Evolutionary conservation across 1,140 invertebrate genomes (phyloP).

Genomic region (Teleopsis dalmanni): DNA sequence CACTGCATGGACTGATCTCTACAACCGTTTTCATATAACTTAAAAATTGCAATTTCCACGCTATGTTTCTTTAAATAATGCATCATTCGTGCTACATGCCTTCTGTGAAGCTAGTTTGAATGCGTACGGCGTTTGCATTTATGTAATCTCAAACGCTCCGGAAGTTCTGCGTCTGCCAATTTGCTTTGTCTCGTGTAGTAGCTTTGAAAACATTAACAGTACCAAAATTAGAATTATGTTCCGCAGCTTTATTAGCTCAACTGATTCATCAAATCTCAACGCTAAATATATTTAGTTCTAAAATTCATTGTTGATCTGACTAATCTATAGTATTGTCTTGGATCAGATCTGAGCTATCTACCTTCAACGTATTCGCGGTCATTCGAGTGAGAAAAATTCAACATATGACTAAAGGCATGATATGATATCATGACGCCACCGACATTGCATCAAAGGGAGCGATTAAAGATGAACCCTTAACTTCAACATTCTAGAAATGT

Average conservation of each 20-base stretch:
- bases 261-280: slow-evolving; percentile 14
- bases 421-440: slow-evolving; percentile 31
- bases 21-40: slow-evolving; percentile 18
- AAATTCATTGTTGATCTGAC: slow-evolving; percentile 25
- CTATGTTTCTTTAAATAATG: neutral
- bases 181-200: slow-evolving; percentile 27
- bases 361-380: slow-evolving; percentile 23
- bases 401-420: slow-evolving; percentile 10
- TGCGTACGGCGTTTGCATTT: slow-evolving; percentile 38
- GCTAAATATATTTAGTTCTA: neutral
- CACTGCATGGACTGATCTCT: slow-evolving; percentile 25
- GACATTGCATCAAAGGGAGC: slow-evolving; percentile 33
- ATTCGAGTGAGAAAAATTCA: slow-evolving; percentile 35
- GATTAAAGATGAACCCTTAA: slow-evolving; percentile 16
- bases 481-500: slow-evolving; percentile 29
- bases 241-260: slow-evolving; percentile 17
- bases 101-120: slow-evolving; percentile 40
- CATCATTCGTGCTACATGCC: slow-evolving; percentile 19
- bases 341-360: slow-evolving; percentile 15
- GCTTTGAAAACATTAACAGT: slow-evolving; percentile 25
- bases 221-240: slow-evolving; percentile 30
- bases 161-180: slow-evolving; percentile 21
- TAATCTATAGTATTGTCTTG: slow-evolving; percentile 32
- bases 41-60: slow-evolving; percentile 1
- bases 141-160: slow-evolving; percentile 18